Evolutionary conservation across 2,888 invertebrate species (phyloP), one percentile per base, ranked within the genome.

Genomic region (Zootermopsis nevadensis): DNA sequence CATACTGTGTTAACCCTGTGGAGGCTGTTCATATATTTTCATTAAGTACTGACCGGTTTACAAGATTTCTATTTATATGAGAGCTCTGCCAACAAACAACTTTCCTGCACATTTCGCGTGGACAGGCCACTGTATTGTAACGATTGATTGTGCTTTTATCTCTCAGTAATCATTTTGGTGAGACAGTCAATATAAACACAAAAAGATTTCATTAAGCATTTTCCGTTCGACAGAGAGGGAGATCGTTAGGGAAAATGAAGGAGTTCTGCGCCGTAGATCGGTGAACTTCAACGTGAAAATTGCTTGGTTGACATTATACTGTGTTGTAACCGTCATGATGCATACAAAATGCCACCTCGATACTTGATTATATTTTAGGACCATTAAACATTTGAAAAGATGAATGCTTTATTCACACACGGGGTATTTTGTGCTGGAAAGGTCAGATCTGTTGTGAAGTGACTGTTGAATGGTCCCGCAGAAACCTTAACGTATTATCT

Each of bases 341-440:
- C 35, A 10, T 1, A 2, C 38, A n/a, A 74, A 74, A 74, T 74
- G 74, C 74, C 74, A 74, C 74, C 74, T n/a, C 38, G 74, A 74
- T 42, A 74, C 74, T 74, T 74, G 12, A 8, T 22, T 33, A 22
- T 74, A n/a, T 38, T 74, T 38, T 38, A 35, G 33, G 38, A 38
- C 4, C 33, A 38, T 74, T 3, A 42, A 74, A 74, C n/a, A 3
- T 19, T 74, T 74, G 74, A 6, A 60, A 0, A 27, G n/a, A 27
- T 27, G 27, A n/a, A 6, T 6, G 27, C 27, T 27, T 27, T 27
- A 0, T n/a, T n/a, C 53, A 22, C 8, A 53, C n/a, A 2, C n/a
- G 0, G 60, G 27, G n/a, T 24, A n/a, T 1, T 6, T 24, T 6
- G n/a, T 60, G 60, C 1, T 27, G 24, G 60, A 60, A 60, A 60